A percentile compares a stretch with the other conserved stretches of the same genome.
Conservation (phyloP, 1,140 invertebrate species). For the Drosophila tristis region DNA sequence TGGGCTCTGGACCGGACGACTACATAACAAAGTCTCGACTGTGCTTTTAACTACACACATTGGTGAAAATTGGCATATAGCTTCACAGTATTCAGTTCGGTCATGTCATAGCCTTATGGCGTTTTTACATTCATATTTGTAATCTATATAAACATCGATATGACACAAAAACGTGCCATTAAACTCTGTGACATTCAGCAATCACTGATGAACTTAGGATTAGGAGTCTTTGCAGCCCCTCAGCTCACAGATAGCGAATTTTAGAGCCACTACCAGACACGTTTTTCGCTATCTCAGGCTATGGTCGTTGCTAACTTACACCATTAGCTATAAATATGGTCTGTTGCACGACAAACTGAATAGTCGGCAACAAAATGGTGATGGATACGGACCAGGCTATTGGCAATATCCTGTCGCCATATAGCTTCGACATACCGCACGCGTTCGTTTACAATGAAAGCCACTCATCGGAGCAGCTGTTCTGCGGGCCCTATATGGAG, state of each 20-base stretch:
- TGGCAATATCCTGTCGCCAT: constrained; percentile 53
- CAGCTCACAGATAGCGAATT: constrained; percentile 19
- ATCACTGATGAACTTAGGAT: constrained; percentile 36
- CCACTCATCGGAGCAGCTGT: neutral
- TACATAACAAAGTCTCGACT: constrained; percentile 47
- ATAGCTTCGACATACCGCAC: constrained; percentile 58
- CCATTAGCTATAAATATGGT: constrained; percentile 45
- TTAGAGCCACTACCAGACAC: constrained; percentile 48
- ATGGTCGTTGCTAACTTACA: neutral
- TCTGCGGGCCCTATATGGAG: constrained; percentile 58
- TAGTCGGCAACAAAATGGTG: constrained; percentile 48
- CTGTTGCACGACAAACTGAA: constrained; percentile 9
- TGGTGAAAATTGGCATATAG: constrained; percentile 43
- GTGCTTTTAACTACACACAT: constrained; percentile 43
- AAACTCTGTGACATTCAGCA: constrained; percentile 11
- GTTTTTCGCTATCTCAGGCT: constrained; percentile 44
- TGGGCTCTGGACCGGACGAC: constrained; percentile 49
- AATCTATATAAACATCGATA: constrained; percentile 20
- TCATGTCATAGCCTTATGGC: neutral
- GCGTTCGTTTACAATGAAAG: constrained; percentile 55
- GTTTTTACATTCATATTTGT: constrained; percentile 7
- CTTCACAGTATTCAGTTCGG: neutral
- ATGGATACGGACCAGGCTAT: constrained; percentile 24
- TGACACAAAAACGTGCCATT: constrained; percentile 47
- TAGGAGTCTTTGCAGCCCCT: neutral